Conservation (phyloP, 2,797 vertebrate species). For the Decapterus maruadsi region DNA sequence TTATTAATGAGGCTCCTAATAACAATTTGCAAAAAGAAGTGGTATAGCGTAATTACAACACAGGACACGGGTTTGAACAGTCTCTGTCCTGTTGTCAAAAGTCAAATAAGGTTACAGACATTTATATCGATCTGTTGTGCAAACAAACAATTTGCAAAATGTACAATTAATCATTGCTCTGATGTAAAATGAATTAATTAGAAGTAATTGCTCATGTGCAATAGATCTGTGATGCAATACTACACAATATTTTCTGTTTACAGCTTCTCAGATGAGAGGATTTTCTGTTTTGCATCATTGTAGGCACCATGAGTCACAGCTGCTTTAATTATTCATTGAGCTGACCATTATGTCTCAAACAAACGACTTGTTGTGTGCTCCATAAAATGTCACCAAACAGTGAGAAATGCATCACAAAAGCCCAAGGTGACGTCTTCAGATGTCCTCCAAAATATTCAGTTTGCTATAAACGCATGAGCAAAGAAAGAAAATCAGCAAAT, state of each 20-base stretch:
- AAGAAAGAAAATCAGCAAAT: not conserved
- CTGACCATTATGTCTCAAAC: not conserved
- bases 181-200: not conserved
- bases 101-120: not conserved
- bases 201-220: not conserved
- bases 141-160: not conserved
- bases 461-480: not conserved
- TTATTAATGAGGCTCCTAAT: constrained; percentile 27
- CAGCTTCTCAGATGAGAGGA: too few species aligned
- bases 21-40: constrained; percentile 17
- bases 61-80: not conserved
- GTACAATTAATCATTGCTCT: not conserved
- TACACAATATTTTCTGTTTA: too few species aligned
- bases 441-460: not conserved
- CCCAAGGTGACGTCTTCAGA: not conserved
- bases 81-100: constrained; percentile 13
- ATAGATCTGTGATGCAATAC: too few species aligned
- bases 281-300: not conserved
- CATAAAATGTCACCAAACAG: not conserved
- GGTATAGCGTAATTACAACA: not conserved
- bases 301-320: too few species aligned
- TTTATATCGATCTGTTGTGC: not conserved
- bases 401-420: not conserved
- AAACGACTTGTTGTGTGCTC: not conserved
- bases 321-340: too few species aligned